phyloP scores from a whole-genome alignment of 2,888 invertebrate species.

The Eupithecia pulchellata region DNA sequence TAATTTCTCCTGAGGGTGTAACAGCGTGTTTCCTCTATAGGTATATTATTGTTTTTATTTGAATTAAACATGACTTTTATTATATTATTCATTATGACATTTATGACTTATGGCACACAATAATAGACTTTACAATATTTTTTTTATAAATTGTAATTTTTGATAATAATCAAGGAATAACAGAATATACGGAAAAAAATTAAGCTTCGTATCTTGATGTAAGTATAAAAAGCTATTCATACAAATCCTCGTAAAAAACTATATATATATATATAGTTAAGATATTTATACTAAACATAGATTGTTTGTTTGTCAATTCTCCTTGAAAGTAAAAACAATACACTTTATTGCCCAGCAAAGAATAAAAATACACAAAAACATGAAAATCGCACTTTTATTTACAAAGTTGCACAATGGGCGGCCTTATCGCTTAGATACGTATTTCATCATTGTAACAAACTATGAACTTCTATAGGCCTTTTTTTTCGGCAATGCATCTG shows the following conservation, averaged over 20 bases:
- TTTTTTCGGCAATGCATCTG: neutral
- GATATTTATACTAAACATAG: neutral
- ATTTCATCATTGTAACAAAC: neutral
- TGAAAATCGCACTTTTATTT: too few relatives aligned
- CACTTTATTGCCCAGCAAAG: too few relatives aligned
- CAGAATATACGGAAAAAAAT: neutral
- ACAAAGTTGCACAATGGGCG: too few relatives aligned
- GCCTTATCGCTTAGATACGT: too few relatives aligned
- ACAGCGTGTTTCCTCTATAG: too few relatives aligned
- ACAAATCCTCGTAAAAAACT: neutral
- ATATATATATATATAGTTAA: too few relatives aligned
- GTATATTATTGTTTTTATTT: neutral
- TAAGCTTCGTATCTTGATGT: neutral
- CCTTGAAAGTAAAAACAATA: too few relatives aligned
- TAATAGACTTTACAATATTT: neutral
- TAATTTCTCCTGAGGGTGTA: neutral
- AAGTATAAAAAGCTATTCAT: neutral
- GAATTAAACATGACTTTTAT: neutral
- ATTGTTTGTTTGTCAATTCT: neutral
- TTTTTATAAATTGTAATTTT: neutral
- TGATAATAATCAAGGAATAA: neutral
- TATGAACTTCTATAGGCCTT: neutral
- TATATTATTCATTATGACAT: neutral
- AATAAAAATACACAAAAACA: too few relatives aligned
- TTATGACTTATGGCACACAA: neutral